These are phyloP conservation scores for Montifringilla adamsi DNA, from an alignment of 2,113 vertebrate species.

Conservation along the genomic window DNA sequence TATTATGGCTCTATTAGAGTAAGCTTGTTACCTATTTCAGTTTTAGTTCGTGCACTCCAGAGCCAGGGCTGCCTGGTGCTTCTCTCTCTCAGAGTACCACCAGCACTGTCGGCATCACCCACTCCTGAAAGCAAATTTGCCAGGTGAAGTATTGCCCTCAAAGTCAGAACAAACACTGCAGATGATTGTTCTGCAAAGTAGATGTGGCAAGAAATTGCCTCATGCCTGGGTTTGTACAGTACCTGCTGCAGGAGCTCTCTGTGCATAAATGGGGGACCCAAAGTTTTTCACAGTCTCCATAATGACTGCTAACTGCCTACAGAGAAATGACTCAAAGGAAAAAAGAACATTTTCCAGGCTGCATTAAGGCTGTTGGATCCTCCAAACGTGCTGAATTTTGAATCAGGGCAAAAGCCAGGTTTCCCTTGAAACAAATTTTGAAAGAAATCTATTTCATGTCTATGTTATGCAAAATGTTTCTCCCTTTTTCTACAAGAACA, in stretches of 20 bases:
- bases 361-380: neutral
- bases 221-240: neutral
- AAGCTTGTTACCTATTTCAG: neutral
- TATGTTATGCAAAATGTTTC: neutral
- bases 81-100: neutral
- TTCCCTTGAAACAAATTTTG: neutral
- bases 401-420: neutral
- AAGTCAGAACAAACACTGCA: neutral
- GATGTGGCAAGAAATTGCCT: neutral
- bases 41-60: neutral
- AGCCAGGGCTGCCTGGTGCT: neutral
- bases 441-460: neutral
- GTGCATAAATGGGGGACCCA: neutral
- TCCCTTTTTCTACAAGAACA: neutral
- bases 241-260: neutral
- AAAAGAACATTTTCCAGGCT: neutral
- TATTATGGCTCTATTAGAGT: neutral
- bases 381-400: neutral
- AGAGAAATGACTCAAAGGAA: neutral
- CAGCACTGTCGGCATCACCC: neutral
- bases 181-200: neutral
- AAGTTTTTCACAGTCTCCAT: neutral
- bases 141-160: neutral
- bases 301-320: neutral
- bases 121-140: neutral